A percentile compares a stretch with the other conserved stretches of the same genome.
Evolutionary conservation across 1,140 invertebrate species (phyloP).

Genomic region (Platorchestia sp.): DNA sequence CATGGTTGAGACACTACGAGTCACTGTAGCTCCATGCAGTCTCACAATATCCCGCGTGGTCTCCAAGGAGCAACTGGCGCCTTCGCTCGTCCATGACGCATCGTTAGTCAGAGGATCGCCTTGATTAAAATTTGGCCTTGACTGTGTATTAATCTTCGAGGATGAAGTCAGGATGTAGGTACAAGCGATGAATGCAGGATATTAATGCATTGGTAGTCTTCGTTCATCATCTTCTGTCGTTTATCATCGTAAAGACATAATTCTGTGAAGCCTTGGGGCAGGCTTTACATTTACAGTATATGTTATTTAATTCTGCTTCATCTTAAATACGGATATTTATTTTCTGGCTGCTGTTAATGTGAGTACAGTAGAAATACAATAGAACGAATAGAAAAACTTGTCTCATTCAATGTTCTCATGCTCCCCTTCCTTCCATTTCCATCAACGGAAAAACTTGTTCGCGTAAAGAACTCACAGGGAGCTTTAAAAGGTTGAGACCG

Average conservation of each 20-base stretch:
- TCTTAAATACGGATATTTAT: not conserved
- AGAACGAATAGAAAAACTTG: not conserved
- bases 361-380: not conserved
- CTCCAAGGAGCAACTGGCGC: not conserved
- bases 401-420: not conserved
- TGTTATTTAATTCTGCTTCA: not conserved
- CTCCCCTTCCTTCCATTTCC: not conserved
- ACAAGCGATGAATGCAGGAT: not conserved
- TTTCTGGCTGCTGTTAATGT: not conserved
- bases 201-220: not conserved
- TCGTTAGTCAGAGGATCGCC: not conserved
- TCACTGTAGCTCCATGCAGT: too few species aligned
- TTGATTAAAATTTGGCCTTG: conserved; percentile 16
- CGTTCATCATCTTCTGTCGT: not conserved
- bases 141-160: conserved; percentile 24
- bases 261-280: not conserved
- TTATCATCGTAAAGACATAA: not conserved
- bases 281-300: too few species aligned
- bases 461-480: not conserved
- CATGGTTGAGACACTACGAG: too few species aligned
- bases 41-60: too few species aligned
- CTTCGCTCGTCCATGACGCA: not conserved
- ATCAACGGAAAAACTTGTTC: not conserved
- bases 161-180: not conserved
- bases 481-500: conserved; percentile 22